These are phyloP conservation scores for Opisthocomus hoazin DNA, from an alignment of 2,113 vertebrate genomes.

Conservation along the genomic window DNA sequence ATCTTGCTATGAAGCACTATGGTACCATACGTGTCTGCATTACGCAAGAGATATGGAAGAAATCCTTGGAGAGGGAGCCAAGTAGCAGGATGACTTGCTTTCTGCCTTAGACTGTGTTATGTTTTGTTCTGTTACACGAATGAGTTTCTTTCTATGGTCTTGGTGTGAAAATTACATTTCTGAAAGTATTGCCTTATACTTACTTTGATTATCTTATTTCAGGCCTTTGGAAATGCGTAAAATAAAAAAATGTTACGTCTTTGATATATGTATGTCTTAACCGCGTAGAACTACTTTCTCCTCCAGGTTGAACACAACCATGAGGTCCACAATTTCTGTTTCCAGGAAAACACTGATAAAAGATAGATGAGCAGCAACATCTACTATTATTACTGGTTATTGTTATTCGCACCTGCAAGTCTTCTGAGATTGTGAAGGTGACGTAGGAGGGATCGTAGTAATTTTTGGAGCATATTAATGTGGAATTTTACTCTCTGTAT, in stretches of 20 bases:
- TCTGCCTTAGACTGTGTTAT: not conserved
- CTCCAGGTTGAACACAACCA: not conserved
- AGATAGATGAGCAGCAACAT: not conserved
- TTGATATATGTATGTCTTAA: not conserved
- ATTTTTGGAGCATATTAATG: conserved; percentile 26
- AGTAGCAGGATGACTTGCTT: not conserved
- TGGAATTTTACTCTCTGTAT: not conserved
- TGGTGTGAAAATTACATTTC: not conserved
- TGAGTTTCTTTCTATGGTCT: not conserved
- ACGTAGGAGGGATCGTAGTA: not conserved
- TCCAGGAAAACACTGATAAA: not conserved
- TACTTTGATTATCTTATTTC: not conserved
- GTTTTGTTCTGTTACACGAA: not conserved
- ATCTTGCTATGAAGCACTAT: not conserved
- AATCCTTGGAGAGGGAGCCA: not conserved
- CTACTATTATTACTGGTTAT: not conserved
- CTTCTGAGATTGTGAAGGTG: conserved; percentile 20
- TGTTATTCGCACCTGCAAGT: not conserved
- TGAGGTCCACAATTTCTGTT: not conserved
- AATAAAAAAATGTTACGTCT: fast-evolving
- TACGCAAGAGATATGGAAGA: not conserved
- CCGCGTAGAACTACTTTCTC: not conserved
- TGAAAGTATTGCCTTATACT: not conserved
- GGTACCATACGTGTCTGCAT: not conserved
- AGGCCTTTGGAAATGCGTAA: not conserved